Percentiles rank a stretch among this genome's conserved stretches.
These are phyloP conservation scores for Smithornis capensis DNA, from an alignment of 2,113 vertebrate genomes.

Conservation along the genomic window DNA sequence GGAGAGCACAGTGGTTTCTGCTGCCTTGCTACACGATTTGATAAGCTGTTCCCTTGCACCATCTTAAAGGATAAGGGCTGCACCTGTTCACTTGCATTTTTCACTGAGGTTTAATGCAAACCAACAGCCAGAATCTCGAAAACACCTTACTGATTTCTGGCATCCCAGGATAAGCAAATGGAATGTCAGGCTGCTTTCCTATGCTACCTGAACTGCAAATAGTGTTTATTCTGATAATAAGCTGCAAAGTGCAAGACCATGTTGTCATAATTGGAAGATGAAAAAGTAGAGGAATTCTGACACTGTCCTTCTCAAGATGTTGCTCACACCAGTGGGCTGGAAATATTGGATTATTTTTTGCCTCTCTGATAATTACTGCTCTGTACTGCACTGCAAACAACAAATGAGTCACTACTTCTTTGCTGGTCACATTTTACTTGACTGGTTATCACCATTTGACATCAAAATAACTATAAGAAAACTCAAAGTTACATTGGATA, in stretches of 20 bases:
- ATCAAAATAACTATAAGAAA: background rate
- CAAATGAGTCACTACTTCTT: background rate
- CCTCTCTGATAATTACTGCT: background rate
- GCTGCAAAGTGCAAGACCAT: background rate
- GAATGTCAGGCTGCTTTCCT: background rate
- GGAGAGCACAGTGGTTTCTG: accelerated
- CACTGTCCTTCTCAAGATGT: background rate
- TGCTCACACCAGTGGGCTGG: background rate
- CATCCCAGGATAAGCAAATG: background rate
- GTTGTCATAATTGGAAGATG: background rate
- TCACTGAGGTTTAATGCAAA: background rate
- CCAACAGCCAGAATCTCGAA: background rate
- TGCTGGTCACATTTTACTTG: background rate
- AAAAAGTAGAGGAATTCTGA: background rate
- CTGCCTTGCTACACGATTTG: background rate
- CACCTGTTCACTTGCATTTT: background rate
- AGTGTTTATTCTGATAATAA: background rate
- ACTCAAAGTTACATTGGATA: background rate
- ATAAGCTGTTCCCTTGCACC: background rate
- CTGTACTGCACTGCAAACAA: background rate
- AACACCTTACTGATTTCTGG: background rate
- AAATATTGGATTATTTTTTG: background rate
- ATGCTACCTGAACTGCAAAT: background rate
- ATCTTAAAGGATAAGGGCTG: background rate
- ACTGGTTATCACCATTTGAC: background rate